phyloP scores from a whole-genome alignment of 2,797 vertebrate genomes.

The Pangasius mekongensis region DNA sequence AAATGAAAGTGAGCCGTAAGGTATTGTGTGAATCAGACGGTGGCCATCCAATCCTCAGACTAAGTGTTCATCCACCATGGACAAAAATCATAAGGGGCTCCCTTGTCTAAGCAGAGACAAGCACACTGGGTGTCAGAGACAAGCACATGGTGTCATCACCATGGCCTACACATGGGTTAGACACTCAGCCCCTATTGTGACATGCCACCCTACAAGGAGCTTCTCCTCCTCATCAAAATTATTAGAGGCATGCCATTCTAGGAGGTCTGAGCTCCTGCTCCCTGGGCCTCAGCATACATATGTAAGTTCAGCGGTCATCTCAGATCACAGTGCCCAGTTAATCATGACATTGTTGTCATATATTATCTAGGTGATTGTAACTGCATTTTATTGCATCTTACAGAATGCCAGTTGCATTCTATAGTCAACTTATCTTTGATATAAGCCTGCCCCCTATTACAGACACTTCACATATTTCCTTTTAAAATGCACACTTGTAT shows the following conservation, averaged over 20 bases:
- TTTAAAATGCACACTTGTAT: not conserved
- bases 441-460: not conserved
- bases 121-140: constrained; percentile 1
- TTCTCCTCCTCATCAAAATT: not conserved
- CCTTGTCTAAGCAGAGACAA: constrained; percentile 5
- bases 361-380: not conserved
- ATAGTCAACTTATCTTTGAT: not conserved
- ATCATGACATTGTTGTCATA: not conserved
- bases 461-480: not conserved
- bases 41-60: not conserved
- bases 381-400: not conserved
- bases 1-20: not conserved
- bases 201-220: not conserved
- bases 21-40: not conserved
- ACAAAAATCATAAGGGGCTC: not conserved
- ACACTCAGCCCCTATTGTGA: not conserved
- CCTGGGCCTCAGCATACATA: not conserved
- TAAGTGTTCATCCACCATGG: not conserved
- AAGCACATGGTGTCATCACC: constrained; percentile 16
- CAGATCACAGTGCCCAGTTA: too few relatives aligned
- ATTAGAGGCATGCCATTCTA: not conserved
- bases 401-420: not conserved
- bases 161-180: constrained; percentile 2
- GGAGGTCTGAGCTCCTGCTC: not conserved
- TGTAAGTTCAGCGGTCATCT: not conserved